A percentile compares a stretch with the other conserved stretches of the same genome.
Conservation (phyloP, 2,888 invertebrate genomes). For the Stenichneumon culpator region DNA sequence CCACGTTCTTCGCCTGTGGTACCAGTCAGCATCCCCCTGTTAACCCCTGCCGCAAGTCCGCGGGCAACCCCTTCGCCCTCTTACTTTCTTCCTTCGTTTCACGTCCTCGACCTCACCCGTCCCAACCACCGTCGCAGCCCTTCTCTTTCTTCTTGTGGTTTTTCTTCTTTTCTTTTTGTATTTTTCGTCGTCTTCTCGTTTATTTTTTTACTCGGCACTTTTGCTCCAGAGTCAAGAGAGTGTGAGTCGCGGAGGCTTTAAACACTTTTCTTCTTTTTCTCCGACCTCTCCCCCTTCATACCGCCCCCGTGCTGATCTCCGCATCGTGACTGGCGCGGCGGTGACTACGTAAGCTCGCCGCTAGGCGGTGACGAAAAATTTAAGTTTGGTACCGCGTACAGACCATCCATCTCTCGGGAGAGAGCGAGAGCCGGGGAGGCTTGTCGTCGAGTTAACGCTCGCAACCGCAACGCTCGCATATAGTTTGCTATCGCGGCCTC, state of each 20-base stretch:
- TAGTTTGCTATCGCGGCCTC: conserved; percentile 14
- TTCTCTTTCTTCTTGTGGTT: conserved; percentile 18
- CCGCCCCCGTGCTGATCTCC: conserved; percentile 26
- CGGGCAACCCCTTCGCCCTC: conserved; percentile 14
- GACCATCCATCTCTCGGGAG: conserved; percentile 75
- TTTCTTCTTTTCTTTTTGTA: conserved; percentile 1
- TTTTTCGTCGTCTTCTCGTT: conserved; percentile 14
- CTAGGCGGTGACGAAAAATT: conserved; percentile 73
- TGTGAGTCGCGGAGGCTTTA: conserved; percentile 44
- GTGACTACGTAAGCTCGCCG: conserved; percentile 57
- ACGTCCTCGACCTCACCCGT: conserved; percentile 37
- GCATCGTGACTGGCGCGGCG: conserved; percentile 36
- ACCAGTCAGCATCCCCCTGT: conserved; percentile 29
- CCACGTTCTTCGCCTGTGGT: conserved; percentile 37
- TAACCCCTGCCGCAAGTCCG: conserved; percentile 38
- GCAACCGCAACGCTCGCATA: conserved; percentile 40
- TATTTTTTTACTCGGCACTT: conserved; percentile 33
- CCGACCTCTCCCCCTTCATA: conserved; percentile 41
- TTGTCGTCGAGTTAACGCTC: conserved; percentile 72
- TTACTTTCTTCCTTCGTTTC: conserved; percentile 37
- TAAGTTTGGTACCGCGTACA: conserved; percentile 79
- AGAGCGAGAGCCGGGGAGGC: neutral
- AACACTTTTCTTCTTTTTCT: conserved; percentile 55
- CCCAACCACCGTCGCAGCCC: neutral
- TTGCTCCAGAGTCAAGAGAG: conserved; percentile 21